Evolutionary conservation across 1,140 invertebrate species (phyloP).

Genomic region (Philotrypesis tridentata): DNA sequence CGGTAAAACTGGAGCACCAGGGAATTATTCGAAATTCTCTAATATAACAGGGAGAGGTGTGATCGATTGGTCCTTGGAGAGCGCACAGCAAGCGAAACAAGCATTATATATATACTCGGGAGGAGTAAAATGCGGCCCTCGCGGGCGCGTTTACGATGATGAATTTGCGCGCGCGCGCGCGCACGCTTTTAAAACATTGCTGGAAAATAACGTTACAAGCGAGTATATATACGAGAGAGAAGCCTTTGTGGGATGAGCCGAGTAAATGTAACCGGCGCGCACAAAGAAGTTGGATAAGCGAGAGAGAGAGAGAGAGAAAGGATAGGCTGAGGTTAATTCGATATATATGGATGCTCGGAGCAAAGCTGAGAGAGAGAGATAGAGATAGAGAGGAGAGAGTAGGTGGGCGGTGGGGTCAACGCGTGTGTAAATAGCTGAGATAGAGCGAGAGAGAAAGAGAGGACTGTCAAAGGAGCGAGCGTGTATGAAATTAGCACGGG

Average conservation of each 20-base stretch:
- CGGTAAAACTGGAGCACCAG: background rate
- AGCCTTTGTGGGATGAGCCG: background rate
- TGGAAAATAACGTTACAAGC: background rate
- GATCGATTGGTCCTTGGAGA: background rate
- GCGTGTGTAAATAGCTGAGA: background rate
- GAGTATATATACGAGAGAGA: background rate
- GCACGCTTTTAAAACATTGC: background rate
- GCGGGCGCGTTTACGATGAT: background rate
- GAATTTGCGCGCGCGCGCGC: background rate
- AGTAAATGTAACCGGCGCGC: background rate
- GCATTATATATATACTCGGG: background rate
- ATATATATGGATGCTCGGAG: background rate
- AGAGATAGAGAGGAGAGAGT: too few relatives aligned
- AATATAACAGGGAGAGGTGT: background rate
- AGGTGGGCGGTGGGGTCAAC: background rate
- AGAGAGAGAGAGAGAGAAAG: too few relatives aligned
- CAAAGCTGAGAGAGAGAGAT: background rate
- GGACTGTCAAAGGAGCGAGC: background rate
- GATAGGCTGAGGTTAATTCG: background rate
- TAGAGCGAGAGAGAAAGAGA: background rate
- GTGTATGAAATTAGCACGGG: background rate
- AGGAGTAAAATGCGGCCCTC: background rate
- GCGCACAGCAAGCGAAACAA: background rate
- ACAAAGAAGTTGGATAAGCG: background rate
- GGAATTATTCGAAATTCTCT: background rate